Evolutionary conservation across 2,113 vertebrate genomes (phyloP), one percentile per base, ranked within the genome.

Genomic region (Syngnathus floridae): DNA sequence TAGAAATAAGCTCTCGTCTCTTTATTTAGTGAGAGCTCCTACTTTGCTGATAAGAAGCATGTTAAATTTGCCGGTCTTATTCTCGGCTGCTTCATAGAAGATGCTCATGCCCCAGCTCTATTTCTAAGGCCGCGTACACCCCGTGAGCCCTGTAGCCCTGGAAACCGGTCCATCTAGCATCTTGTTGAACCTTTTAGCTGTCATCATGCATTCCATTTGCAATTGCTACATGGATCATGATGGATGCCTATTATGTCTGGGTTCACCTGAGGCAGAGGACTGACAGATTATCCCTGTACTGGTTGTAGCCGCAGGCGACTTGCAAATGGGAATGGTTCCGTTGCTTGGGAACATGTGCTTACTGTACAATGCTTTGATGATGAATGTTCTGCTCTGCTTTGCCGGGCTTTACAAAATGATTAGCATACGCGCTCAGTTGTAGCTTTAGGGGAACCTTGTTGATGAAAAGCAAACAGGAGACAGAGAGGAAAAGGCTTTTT

Each of bases 181-280:
- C 59, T 61, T 43, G 40, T 61, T 45, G 59, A 61, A 41, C 59
- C 59, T 61, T 61, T 61, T 61, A 61, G 38, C 21, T 26, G 59
- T 26, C 59, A 43, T 41, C 59, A 61, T 14, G 21, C 21, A 61
- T 61, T 22, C 38, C n/a, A 43, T 61, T 61, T 61, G 40, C 38
- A 45, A 43, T 45, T 26, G 59, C 59, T 43, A 13, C 59, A 43
- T 21, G 57, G 37, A 10, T 40, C 37, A 41, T 61, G 59, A 61
- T 61, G 59, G 59, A 61, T 61, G 59, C 59, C 21, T 26, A 61
- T 61, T 61, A 61, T 61, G 59, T 61, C 37, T 61, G 59, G 14
- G 21, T 61, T 22, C 59, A 43, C 59, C 59, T 61, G 59, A 61
- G 59, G 59, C 59, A 5, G 7, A 43, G 38, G 40, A 43, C 59